Base-by-base conservation (phyloP, 1,140 invertebrate species). In the Vanessa atalanta region DNA sequence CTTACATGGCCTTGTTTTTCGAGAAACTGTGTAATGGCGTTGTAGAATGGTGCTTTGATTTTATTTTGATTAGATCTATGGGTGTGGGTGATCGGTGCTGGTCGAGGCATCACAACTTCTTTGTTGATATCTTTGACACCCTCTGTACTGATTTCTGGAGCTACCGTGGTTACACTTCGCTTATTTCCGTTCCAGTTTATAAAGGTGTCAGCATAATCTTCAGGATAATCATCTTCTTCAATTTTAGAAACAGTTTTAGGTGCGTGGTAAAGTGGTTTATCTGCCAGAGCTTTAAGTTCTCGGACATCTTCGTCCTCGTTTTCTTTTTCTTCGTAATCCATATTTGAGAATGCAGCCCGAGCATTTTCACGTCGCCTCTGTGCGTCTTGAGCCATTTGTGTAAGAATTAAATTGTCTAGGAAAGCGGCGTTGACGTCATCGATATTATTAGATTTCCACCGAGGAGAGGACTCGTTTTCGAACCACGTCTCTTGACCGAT, bases 401-500 rank as follows among this genome's bases (percentile, higher is more conserved):
- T 93, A 65, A 95, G 88, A 61, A 95, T 94, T 26, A 95, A 86
- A 79, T 95, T 95, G 71, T 95, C 94, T 43, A 95, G 86, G 84
- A 95, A 95, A 57, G 94, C 94, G 26, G 94, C 94, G 77, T 94
- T 95, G 48, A 94, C 94, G 80, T 94, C 94, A 80, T 94, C 94
- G 31, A 94, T 85, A 61, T 93, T 92, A 61, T 81, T 88, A 37
- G 84, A 78, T 47, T 81, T 82, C 93, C 93, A 93, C 60, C 80
- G 85, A 60, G 92, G 83, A 63, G 83, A 77, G 47, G 82, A 78
- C 20, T 94, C 93, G 60, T 91, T 93, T 79, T 95, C 94, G 76
- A 94, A 95, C 91, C 94, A 94, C 5, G 94, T 94, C 79, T 95
- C 95, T 77, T 95, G 94, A 26, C 94, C 94, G 16, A 95, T 94